Evolutionary conservation across 92 coral and sea anemone genomes (phyloP), one percentile per base, ranked within the genome.

Genomic region (Micromussa lordhowensis): DNA sequence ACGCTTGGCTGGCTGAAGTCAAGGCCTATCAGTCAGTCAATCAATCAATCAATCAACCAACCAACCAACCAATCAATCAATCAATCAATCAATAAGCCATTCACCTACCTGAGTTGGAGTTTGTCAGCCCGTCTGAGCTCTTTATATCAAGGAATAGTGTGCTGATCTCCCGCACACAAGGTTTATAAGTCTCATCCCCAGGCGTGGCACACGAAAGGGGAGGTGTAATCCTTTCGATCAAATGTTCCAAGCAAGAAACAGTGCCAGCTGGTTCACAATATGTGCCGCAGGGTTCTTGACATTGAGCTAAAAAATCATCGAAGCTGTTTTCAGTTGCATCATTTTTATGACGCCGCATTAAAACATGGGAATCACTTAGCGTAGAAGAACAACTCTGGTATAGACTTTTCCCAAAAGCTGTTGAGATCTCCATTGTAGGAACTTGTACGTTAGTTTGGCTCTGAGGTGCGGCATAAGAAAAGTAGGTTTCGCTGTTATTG

Each of bases 211-310:
- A 48, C 44, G 30, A 44, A 48, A 68, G 64, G 4, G 72, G 40
- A 72, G 73, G 87, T 4, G 87, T 22, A 54, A 84, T 3, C 61
- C 16, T 63, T 18, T 75, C 81, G 19, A 74, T 9, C 88, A 84
- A 58, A 19, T 40, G 34, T 40, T 84, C 72, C 73, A 84, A 38
- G 54, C 10, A 29, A 24, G 88, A 84, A 75, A 84, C 74, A 15
- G 81, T 81, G 6, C 73, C 70, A 57, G 21, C 14, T 18, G 66
- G 81, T 7, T 84, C 73, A 75, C 38, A 26, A 18, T 57, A 55
- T 9, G 88, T 16, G 24, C 55, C 34, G 0, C 38, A 83, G 22
- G 70, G 55, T 24, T 29, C 78, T 31, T 28, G 32, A 10, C 30
- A 26, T 57, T 74, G 35, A 57, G 8, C 70, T 4, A 36, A 16